A percentile compares a stretch with the other conserved stretches of the same genome.
phyloP scores from a whole-genome alignment of 2,888 invertebrate genomes.

The Protonemura montana region DNA sequence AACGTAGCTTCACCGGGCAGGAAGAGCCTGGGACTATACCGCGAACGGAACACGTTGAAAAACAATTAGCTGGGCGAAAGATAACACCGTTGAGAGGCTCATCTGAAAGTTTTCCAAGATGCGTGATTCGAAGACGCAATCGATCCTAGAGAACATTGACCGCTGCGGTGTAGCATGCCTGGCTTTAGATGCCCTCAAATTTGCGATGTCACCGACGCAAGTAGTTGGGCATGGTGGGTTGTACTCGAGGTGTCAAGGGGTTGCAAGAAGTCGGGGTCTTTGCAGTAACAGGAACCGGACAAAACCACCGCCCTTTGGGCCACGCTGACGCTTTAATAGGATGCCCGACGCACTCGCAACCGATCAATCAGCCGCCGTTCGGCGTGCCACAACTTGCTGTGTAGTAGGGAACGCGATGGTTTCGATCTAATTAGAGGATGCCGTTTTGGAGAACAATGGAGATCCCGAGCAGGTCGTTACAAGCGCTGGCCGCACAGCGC shows the following conservation, averaged over 20 bases:
- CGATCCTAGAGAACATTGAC: neutral
- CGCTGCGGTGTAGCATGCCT: neutral
- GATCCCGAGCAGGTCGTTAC: neutral
- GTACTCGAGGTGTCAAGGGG: neutral
- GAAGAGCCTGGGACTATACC: neutral
- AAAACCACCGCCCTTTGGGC: neutral
- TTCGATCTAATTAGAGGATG: neutral
- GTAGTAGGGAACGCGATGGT: neutral
- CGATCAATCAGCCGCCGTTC: constrained; percentile 13
- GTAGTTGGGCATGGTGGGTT: neutral
- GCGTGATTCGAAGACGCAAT: neutral
- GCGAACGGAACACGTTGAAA: neutral
- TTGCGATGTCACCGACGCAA: neutral
- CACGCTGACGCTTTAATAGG: neutral
- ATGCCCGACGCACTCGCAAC: neutral
- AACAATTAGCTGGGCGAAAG: neutral
- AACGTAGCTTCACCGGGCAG: neutral
- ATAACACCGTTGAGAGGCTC: neutral
- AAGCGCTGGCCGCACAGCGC: neutral
- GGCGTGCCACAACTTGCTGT: neutral
- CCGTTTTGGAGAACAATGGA: neutral
- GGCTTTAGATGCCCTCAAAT: neutral
- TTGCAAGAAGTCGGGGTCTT: neutral
- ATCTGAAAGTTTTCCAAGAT: neutral
- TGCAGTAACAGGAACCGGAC: neutral